Conservation (phyloP, 2,888 invertebrate species). For the Lysandra coridon region DNA sequence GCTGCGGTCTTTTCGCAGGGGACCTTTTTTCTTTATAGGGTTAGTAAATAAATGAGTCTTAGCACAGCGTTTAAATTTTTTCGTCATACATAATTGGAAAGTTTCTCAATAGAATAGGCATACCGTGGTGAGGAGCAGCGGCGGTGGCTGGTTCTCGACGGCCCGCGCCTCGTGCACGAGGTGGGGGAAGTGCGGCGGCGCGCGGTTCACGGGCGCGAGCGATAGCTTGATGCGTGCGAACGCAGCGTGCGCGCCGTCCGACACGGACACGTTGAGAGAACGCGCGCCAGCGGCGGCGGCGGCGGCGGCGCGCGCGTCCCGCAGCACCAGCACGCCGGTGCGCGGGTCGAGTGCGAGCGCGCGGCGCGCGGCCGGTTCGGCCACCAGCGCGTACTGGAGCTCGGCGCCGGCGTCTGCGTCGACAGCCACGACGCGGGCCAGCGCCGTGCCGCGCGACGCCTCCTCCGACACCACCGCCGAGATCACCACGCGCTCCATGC, state of each 20-base stretch:
- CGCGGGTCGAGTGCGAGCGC: slow-evolving; percentile 56
- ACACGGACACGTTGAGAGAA: slow-evolving; percentile 93
- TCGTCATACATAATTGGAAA: too few relatives aligned
- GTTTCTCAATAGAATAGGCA: slow-evolving; percentile 33
- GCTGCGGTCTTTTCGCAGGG: too few relatives aligned
- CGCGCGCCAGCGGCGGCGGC: slow-evolving; percentile 83
- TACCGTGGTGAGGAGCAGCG: slow-evolving; percentile 86
- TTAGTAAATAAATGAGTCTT: too few relatives aligned
- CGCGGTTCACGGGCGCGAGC: slow-evolving; percentile 87
- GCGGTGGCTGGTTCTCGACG: slow-evolving; percentile 89
- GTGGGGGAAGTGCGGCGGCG: slow-evolving; percentile 89
- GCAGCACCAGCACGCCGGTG: slow-evolving; percentile 60
- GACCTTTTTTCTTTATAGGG: too few relatives aligned
- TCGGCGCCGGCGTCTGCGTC: slow-evolving; percentile 89
- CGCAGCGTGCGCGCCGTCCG: slow-evolving; percentile 96
- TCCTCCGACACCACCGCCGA: slow-evolving; percentile 88
- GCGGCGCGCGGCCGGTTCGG: slow-evolving; percentile 48
- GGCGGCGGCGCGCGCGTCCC: slow-evolving; percentile 76
- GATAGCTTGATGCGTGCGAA: slow-evolving; percentile 91
- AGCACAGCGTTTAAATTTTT: too few relatives aligned
- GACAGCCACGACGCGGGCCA: slow-evolving; percentile 92
- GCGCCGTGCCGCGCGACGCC: slow-evolving; percentile 92
- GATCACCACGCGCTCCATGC: slow-evolving; percentile 90
- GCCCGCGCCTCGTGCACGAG: slow-evolving; percentile 89
- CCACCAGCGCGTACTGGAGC: slow-evolving; percentile 89